These are phyloP conservation scores for Motacilla tschutschensis DNA, from an alignment of 2,113 vertebrate species.

Conservation along the genomic window DNA sequence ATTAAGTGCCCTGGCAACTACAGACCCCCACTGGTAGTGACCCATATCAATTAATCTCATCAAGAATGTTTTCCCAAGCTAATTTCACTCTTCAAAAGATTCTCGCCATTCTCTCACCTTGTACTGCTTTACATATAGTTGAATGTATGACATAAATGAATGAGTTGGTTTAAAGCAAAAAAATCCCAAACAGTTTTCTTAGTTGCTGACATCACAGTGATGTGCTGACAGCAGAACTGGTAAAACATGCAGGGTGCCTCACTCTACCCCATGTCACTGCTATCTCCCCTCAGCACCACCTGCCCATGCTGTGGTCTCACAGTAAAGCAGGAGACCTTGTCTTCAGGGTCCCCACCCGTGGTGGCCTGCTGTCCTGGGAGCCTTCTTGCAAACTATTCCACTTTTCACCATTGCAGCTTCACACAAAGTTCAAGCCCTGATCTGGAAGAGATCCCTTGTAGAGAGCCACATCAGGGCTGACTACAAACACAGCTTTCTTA, in stretches of 20 bases:
- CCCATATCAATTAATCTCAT: background rate
- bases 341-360: background rate
- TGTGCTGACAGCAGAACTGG: background rate
- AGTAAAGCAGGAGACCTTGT: background rate
- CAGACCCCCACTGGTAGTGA: background rate
- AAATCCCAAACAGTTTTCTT: background rate
- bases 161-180: background rate
- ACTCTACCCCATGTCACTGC: background rate
- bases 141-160: background rate
- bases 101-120: background rate
- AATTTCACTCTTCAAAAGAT: background rate
- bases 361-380: background rate
- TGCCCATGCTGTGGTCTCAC: background rate
- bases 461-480: background rate
- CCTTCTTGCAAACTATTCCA: background rate
- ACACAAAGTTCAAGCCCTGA: background rate
- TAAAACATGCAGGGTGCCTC: background rate
- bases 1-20: background rate
- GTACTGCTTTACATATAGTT: background rate
- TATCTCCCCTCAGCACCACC: background rate
- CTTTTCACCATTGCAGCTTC: background rate
- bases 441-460: background rate
- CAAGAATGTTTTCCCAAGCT: background rate
- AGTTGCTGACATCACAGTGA: background rate
- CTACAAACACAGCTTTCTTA: background rate